Base-by-base conservation (phyloP, 2,888 invertebrate species). In the Chaetogeoica ovagalla region DNA sequence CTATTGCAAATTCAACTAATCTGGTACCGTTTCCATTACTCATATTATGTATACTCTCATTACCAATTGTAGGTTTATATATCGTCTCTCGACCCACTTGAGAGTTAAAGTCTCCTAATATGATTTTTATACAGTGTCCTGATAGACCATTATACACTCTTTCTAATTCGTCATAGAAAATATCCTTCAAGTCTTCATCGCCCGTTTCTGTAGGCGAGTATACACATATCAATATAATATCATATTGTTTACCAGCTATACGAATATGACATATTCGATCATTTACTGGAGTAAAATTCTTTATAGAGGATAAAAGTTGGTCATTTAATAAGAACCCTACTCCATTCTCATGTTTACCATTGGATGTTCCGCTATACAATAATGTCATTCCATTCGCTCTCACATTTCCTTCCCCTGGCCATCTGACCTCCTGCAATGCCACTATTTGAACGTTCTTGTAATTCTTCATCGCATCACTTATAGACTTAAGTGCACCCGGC, bases 191-290 rank as follows among this genome's bases (percentile, higher is more conserved):
- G 37, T 83, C 83, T 37, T 82, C 79, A 21, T 83, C 82, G 43
- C 81, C 82, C 21, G 83, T 83, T 71, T 84, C 83, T n/a, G 83
- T 83, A 21, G 83, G 84, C 30, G n/a, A n/a, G 84, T 83, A 68
- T 84, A 83, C 15, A 82, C 82, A 52, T 23, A 69, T 69, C 69
- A 69, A 30, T 69, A 69, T 69, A 55, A 69, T 23, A 7, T 30
- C 69, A 69, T 69, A 69, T 69, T 23, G 69, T 69, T 69, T 69
- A 8, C 30, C 82, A 81, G 79, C 82, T 21, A 39, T 39, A 39
- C 5, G 39, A 39, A 83, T 74, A 81, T 83, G 82, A 60, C 83
- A 59, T 15, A 83, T 71, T 82, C 83, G 82, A 39, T 83, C 82
- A 62, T 82, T 82, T 63, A 82, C 39, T 39, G 7, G 39, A 39